Conservation (phyloP, 2,113 vertebrate genomes). For the Erythrolamprus reginae region DNA sequence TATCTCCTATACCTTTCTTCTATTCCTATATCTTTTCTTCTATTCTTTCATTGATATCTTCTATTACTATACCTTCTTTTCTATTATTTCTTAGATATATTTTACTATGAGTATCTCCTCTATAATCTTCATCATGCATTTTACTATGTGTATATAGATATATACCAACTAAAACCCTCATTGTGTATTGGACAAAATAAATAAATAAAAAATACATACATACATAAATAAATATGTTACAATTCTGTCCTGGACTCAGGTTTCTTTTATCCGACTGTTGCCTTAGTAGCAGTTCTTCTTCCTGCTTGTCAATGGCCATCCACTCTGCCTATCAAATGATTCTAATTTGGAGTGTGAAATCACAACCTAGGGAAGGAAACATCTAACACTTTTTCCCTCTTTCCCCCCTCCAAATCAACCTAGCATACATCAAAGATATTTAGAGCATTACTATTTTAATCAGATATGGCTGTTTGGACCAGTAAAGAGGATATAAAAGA, state of each 20-base stretch:
- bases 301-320: not conserved
- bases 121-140: no score
- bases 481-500: not conserved
- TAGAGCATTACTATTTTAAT: not conserved
- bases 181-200: no score
- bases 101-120: no score
- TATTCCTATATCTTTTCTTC: no score
- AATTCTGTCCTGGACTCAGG: not conserved
- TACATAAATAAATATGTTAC: no score
- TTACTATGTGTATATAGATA: no score
- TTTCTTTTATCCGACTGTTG: not conserved
- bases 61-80: no score
- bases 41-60: no score
- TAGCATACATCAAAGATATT: not conserved
- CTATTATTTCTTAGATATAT: no score
- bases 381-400: not conserved
- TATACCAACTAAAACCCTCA: no score
- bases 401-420: not conserved
- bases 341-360: not conserved
- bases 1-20: no score
- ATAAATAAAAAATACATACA: no score
- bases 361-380: not conserved
- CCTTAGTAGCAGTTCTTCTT: not conserved
- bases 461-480: not conserved
- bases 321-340: not conserved